Conservation (phyloP, 2,797 vertebrate species). For the Eulemur rubriventer region DNA sequence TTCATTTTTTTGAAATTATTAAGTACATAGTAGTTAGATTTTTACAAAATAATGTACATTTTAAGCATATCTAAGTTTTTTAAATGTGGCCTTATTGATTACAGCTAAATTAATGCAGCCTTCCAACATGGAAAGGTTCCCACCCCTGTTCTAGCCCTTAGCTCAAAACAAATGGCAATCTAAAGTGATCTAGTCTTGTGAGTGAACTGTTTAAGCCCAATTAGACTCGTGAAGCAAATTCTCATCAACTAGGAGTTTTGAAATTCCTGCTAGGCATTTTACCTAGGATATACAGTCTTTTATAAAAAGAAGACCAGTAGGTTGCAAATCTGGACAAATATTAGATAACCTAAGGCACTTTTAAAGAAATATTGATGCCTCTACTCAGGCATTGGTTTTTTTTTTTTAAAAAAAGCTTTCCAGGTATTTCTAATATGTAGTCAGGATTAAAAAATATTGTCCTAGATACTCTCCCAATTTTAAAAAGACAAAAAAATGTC, state of each 20-base stretch:
- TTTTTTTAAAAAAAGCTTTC: neutral
- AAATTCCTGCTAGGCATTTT: neutral
- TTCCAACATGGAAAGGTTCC: too few species aligned
- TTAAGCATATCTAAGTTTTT: too few species aligned
- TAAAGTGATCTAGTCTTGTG: neutral
- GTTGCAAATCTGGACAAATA: neutral
- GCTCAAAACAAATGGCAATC: neutral
- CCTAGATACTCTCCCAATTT: neutral
- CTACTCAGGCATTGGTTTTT: neutral
- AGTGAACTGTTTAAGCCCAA: neutral
- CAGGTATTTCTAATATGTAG: too few species aligned
- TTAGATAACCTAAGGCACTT: neutral
- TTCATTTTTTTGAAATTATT: too few species aligned
- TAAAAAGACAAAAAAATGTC: neutral
- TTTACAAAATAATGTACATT: too few species aligned
- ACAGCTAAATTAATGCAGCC: too few species aligned
- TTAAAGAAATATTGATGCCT: neutral
- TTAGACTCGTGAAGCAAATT: conserved; percentile 32
- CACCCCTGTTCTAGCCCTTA: neutral
- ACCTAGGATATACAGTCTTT: neutral
- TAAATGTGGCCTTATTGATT: too few species aligned
- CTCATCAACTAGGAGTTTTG: too few species aligned
- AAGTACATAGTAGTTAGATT: too few species aligned
- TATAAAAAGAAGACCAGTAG: neutral
- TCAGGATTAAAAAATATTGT: neutral